Evolutionary conservation across 2,113 vertebrate genomes (phyloP).

Genomic region (Thryonomys swinderianus): DNA sequence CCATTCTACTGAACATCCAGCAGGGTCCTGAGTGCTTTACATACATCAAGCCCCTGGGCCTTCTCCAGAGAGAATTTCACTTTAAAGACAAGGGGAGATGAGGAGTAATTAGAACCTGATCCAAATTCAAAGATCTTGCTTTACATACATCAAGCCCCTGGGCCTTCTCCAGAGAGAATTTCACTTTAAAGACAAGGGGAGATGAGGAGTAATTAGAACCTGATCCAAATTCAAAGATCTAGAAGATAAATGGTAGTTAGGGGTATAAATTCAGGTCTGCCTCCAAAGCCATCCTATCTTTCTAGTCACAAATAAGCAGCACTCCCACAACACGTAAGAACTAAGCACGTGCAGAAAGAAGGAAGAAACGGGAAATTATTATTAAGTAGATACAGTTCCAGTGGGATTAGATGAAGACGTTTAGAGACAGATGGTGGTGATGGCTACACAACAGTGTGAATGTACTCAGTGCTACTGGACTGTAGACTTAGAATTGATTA

Average conservation of each 20-base stretch:
- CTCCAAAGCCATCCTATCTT: background rate
- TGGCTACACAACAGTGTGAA: background rate
- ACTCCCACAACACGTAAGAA: conserved; percentile 67
- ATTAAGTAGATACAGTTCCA: background rate
- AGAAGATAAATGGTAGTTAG: background rate
- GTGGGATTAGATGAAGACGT: background rate
- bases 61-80: background rate
- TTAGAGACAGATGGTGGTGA: background rate
- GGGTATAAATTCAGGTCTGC: background rate
- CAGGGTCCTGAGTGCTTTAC: conserved; percentile 37
- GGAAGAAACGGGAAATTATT: background rate
- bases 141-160: background rate
- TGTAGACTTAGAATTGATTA: background rate
- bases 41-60: background rate
- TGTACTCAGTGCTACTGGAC: background rate
- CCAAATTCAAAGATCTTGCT: background rate
- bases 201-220: background rate
- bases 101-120: background rate
- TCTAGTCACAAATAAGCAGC: conserved; percentile 61
- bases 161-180: background rate
- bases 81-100: conserved; percentile 34
- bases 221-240: conserved; percentile 2
- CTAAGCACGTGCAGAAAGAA: background rate
- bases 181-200: conserved; percentile 24
- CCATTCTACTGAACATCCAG: conserved; percentile 27